phyloP scores from a whole-genome alignment of 2,113 vertebrate genomes.

The Sinocyclocheilus anshuiensis region DNA sequence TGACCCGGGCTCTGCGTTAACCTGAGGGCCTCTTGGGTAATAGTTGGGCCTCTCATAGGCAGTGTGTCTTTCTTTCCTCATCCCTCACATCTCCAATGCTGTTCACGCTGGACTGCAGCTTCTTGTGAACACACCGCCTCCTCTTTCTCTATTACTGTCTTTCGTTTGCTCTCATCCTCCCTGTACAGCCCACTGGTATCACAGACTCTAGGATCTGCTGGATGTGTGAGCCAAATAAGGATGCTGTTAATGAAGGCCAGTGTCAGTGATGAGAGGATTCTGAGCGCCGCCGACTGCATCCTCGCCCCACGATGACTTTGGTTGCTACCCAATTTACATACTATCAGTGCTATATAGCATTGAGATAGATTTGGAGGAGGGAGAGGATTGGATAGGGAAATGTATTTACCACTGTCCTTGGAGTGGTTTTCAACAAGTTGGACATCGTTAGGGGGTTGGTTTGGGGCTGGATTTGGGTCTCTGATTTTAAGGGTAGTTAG shows the following conservation, averaged over 20 bases:
- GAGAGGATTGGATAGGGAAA: neutral
- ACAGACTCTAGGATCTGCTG: neutral
- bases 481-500: neutral
- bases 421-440: neutral
- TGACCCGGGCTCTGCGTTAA: slow-evolving; percentile 4
- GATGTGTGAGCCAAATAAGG: neutral
- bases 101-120: slow-evolving; percentile 42
- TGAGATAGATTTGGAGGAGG: neutral
- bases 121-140: slow-evolving; percentile 26
- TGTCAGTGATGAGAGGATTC: slow-evolving; percentile 10
- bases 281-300: neutral
- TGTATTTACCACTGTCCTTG: neutral
- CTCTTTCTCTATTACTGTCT: slow-evolving; percentile 14
- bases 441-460: neutral
- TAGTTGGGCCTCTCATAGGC: neutral
- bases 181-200: slow-evolving; percentile 6
- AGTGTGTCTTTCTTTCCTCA: slow-evolving; percentile 14
- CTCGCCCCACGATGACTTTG: neutral
- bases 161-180: slow-evolving; percentile 1
- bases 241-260: neutral
- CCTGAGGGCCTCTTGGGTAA: slow-evolving; percentile 14
- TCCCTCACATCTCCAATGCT: slow-evolving; percentile 26
- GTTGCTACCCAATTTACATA: neutral
- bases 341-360: neutral
- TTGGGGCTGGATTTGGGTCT: neutral